Percentiles rank a stretch among this genome's conserved stretches.
Evolutionary conservation across 2,113 vertebrate species (phyloP).

Genomic region (Agapornis roseicollis): DNA sequence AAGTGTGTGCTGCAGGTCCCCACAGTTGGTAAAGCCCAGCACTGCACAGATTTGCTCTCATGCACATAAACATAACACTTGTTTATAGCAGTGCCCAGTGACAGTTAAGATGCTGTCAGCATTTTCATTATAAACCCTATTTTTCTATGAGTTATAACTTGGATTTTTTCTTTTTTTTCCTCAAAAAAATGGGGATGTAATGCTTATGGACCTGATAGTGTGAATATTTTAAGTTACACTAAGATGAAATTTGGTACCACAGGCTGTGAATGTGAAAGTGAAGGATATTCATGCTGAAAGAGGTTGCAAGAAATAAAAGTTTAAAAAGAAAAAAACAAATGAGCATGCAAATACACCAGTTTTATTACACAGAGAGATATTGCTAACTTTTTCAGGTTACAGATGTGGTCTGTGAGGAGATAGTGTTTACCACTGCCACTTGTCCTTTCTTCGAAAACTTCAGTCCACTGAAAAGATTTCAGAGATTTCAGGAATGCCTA

Average conservation of each 20-base stretch:
- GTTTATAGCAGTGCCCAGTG: constrained; percentile 7
- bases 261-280: constrained; percentile 6
- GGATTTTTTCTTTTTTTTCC: background rate
- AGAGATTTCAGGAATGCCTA: background rate
- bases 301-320: constrained; percentile 23
- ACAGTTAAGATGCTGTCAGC: constrained; percentile 30
- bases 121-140: constrained; percentile 44
- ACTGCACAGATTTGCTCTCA: background rate
- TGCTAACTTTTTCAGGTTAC: background rate
- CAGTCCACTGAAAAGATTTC: background rate
- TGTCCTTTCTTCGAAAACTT: background rate
- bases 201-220: constrained; percentile 1
- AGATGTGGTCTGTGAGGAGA: background rate
- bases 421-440: background rate
- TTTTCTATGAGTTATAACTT: constrained; percentile 45
- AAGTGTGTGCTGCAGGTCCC: background rate
- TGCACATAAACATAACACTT: background rate
- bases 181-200: background rate
- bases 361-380: background rate
- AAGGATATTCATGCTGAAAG: background rate
- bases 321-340: background rate
- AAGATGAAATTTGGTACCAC: constrained; percentile 39
- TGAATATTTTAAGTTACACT: constrained; percentile 21
- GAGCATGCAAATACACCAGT: background rate
- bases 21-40: constrained; percentile 14